Evolutionary conservation across 2,113 vertebrate species (phyloP).

Genomic region (Mesocricetus auratus): DNA sequence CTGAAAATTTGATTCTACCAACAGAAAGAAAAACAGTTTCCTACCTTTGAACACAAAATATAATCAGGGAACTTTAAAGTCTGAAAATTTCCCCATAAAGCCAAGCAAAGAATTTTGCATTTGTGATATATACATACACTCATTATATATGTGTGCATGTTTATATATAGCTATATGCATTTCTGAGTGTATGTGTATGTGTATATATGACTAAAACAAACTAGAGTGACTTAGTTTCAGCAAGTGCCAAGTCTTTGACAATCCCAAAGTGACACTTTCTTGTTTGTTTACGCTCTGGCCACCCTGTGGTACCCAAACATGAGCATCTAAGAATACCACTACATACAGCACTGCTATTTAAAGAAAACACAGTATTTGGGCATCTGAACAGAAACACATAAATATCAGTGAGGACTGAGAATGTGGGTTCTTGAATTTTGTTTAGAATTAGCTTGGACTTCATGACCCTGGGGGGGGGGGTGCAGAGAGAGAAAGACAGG

Average conservation of each 20-base stretch:
- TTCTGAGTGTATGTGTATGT: neutral
- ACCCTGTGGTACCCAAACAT: neutral
- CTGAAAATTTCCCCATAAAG: slow-evolving; percentile 5
- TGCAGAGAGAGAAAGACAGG: neutral
- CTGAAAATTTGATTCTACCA: neutral
- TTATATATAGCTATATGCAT: neutral
- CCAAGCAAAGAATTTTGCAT: slow-evolving; percentile 1
- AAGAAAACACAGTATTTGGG: neutral
- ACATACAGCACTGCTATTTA: neutral
- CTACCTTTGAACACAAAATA: slow-evolving; percentile 4
- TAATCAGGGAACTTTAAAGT: neutral
- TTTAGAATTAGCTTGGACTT: neutral
- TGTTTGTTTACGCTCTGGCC: neutral
- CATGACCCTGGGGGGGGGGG: neutral
- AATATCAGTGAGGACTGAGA: neutral
- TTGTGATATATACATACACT: neutral
- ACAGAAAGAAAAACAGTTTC: slow-evolving; percentile 23
- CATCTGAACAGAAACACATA: neutral
- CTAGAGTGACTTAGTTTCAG: neutral
- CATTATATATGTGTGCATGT: neutral
- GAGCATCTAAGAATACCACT: neutral
- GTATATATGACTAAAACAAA: neutral
- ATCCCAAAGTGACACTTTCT: neutral
- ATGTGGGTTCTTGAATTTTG: neutral
- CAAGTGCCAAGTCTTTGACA: slow-evolving; percentile 34